Percentiles rank a stretch among this genome's conserved stretches.
phyloP scores from a whole-genome alignment of 2,797 vertebrate species.

The Xyrichtys novacula region DNA sequence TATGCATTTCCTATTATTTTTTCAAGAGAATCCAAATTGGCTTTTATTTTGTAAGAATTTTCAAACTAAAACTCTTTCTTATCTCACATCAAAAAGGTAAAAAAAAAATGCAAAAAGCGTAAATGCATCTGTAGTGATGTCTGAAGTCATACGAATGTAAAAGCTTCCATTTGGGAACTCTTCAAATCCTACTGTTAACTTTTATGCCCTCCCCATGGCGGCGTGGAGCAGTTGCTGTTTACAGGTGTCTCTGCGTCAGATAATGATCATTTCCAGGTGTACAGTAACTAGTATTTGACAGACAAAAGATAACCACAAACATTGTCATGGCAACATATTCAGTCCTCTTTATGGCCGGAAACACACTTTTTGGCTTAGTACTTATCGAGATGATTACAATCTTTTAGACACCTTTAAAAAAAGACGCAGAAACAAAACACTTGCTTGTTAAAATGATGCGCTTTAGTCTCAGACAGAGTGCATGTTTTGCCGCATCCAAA shows the following conservation, averaged over 20 bases:
- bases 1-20: neutral
- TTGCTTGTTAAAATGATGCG: slow-evolving; percentile 20
- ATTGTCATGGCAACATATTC: slow-evolving; percentile 36
- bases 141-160: neutral
- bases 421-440: slow-evolving; percentile 16
- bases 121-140: neutral
- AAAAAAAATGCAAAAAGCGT: neutral
- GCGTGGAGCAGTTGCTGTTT: slow-evolving; percentile 52
- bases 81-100: no score
- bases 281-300: slow-evolving; percentile 58
- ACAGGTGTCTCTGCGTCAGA: slow-evolving; percentile 48
- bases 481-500: slow-evolving; percentile 30
- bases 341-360: slow-evolving; percentile 56
- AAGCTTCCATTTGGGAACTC: neutral
- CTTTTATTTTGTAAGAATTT: no score
- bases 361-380: slow-evolving; percentile 32
- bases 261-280: slow-evolving; percentile 62
- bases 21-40: no score
- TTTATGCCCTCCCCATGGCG: slow-evolving; percentile 31
- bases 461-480: slow-evolving; percentile 17
- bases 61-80: no score
- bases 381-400: slow-evolving; percentile 62
- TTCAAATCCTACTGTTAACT: slow-evolving; percentile 31
- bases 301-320: slow-evolving; percentile 56
- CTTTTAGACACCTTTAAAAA: slow-evolving; percentile 28